Base-by-base conservation (phyloP, 2,113 vertebrate genomes). In the Osmerus eperlanus region DNA sequence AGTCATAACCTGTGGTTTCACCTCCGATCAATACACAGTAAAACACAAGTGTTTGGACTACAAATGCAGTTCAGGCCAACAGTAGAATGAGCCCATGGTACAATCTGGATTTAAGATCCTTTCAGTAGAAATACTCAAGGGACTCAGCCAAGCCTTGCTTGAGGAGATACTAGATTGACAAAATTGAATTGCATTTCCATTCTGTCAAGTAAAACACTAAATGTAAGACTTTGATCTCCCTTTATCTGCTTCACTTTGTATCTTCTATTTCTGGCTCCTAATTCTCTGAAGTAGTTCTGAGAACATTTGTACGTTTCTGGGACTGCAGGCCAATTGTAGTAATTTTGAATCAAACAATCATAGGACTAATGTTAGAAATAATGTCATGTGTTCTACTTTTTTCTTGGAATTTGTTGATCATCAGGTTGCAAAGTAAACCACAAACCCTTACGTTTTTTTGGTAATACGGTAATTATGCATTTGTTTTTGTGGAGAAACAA, bases 101-200 rank as follows among this genome's bases (percentile, higher is more conserved):
- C 56, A 12, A 59, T 59, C 21, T 64, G 60, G 59, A 32, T 12
- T 12, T 9, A 4, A 55, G 36, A 73, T 65, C 25, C 51, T 65
- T 14, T 15, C 18, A 2, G 6, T 52, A 59, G 61, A 63, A 68
- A 69, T 72, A 58, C 65, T 64, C 41, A 12, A 29, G 70, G 69
- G 67, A 51, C 14, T 19, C 3, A 8, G 67, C 19, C 14, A 62
- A 23, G 19, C 9, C 32, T 9, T 19, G n/a, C n/a, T 29, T 32
- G 36, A 78, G 70, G 72, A 58, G 53, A 63, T 67, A 58, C 64
- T 12, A 21, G 65, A 52, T 23, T 19, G n/a, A 15, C 68, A 70
- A 72, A 41, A 14, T 12, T 14, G 53, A 64, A 71, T 63, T 41
- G 16, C 61, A 25, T 62, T 74, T 70, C n/a, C 18, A 6, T 47